Percentiles rank a stretch among this genome's conserved stretches.
phyloP scores from a whole-genome alignment of 2,797 vertebrate species.

The Hemibagrus guttatus region DNA sequence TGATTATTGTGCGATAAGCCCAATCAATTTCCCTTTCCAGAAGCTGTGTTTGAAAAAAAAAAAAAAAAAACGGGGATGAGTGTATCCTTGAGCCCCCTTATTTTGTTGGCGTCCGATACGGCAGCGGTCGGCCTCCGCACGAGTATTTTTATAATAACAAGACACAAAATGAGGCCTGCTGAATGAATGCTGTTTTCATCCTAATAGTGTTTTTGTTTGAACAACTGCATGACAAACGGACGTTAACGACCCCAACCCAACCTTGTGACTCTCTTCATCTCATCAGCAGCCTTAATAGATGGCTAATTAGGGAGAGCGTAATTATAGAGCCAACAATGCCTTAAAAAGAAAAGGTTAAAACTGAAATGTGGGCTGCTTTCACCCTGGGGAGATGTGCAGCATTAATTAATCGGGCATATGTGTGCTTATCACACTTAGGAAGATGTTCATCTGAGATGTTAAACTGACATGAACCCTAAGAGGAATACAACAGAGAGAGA shows the following conservation, averaged over 20 bases:
- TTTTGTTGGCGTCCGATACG: not conserved
- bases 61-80: constrained; percentile 20
- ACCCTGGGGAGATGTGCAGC: constrained; percentile 61
- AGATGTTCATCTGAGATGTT: constrained; percentile 53
- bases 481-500: not conserved
- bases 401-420: constrained; percentile 73
- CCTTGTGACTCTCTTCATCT: constrained; percentile 56
- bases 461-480: constrained; percentile 43
- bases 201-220: constrained; percentile 40
- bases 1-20: constrained; percentile 47
- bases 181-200: constrained; percentile 41
- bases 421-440: constrained; percentile 55
- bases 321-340: constrained; percentile 68
- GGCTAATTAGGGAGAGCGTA: constrained; percentile 65
- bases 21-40: constrained; percentile 42
- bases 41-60: not conserved
- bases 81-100: constrained; percentile 3
- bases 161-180: not conserved
- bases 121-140: not conserved
- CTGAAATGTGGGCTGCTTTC: constrained; percentile 54
- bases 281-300: constrained; percentile 64
- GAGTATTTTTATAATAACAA: not conserved
- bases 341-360: constrained; percentile 68
- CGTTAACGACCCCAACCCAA: constrained; percentile 18
- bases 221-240: constrained; percentile 28